Conservation (phyloP, 2,113 vertebrate genomes). For the Mungos mungo region DNA sequence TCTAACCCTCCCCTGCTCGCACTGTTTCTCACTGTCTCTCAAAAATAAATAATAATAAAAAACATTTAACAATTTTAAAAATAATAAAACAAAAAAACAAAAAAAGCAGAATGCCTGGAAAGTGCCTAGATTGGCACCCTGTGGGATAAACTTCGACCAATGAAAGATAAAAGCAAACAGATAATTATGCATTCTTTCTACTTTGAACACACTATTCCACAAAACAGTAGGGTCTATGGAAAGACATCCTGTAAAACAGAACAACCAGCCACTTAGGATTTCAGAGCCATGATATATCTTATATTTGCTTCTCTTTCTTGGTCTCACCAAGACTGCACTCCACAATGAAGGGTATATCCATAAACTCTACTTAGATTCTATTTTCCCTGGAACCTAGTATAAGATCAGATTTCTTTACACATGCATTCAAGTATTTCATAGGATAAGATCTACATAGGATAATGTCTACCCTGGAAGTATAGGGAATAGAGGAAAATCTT, state of each 20-base stretch:
- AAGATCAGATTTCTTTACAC: not conserved
- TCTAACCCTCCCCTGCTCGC: too few relatives aligned
- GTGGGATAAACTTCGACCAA: not conserved
- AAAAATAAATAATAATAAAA: too few relatives aligned
- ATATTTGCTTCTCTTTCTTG: not conserved
- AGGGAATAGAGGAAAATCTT: not conserved
- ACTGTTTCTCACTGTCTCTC: too few relatives aligned
- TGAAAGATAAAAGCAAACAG: not conserved
- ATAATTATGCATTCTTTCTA: not conserved
- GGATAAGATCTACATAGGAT: not conserved
- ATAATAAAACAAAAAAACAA: too few relatives aligned
- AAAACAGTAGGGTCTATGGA: not conserved
- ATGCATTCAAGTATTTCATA: not conserved
- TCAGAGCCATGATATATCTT: not conserved
- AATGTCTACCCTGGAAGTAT: not conserved
- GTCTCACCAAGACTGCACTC: not conserved
- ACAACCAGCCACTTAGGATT: not conserved
- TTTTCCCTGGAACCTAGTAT: not conserved
- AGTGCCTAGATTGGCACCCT: not conserved
- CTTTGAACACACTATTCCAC: not conserved
- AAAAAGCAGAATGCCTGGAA: not conserved
- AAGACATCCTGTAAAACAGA: not conserved
- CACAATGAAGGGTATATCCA: not conserved
- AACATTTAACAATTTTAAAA: too few relatives aligned
- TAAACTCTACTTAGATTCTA: not conserved